A percentile compares a stretch with the other conserved stretches of the same genome.
Evolutionary conservation across 1,140 invertebrate species (phyloP).

Genomic region (Aricia agestis): DNA sequence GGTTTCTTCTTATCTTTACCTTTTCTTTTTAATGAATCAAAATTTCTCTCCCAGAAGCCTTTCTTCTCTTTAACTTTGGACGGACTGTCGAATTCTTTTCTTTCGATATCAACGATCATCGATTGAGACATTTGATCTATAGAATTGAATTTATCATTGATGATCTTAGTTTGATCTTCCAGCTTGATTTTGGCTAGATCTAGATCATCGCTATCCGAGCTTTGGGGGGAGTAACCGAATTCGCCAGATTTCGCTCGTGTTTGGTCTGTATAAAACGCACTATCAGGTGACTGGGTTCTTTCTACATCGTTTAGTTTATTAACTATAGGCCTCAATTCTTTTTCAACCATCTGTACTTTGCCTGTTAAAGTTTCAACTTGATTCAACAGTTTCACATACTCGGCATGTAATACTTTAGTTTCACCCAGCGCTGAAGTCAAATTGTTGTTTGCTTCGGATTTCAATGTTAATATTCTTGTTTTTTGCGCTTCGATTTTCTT

Average conservation of each 20-base stretch:
- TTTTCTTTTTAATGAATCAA: slow-evolving; percentile 72
- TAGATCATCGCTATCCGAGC: slow-evolving; percentile 68
- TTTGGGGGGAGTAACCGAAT: slow-evolving; percentile 72
- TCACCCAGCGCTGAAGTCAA: slow-evolving; percentile 79
- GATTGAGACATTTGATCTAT: slow-evolving; percentile 79
- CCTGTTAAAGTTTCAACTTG: slow-evolving; percentile 78
- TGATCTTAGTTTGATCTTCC: slow-evolving; percentile 59
- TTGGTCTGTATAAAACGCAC: slow-evolving; percentile 63
- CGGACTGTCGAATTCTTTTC: slow-evolving; percentile 51
- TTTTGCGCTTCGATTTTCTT: slow-evolving; percentile 81
- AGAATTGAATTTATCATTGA: slow-evolving; percentile 70
- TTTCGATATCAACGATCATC: slow-evolving; percentile 72
- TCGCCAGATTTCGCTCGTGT: slow-evolving; percentile 68
- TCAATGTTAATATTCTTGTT: slow-evolving; percentile 80
- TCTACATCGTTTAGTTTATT: slow-evolving; percentile 67
- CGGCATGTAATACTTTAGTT: slow-evolving; percentile 79
- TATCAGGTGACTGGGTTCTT: slow-evolving; percentile 64
- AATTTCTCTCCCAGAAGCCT: slow-evolving; percentile 76
- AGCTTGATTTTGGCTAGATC: slow-evolving; percentile 58
- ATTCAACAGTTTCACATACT: slow-evolving; percentile 78
- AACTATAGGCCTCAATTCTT: slow-evolving; percentile 77
- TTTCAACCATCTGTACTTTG: slow-evolving; percentile 78
- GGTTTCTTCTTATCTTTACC: slow-evolving; percentile 61
- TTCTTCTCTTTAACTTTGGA: slow-evolving; percentile 67
- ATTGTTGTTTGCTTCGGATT: slow-evolving; percentile 80